Percentiles rank a stretch among this genome's conserved stretches.
These are phyloP conservation scores for Zonotrichia albicollis DNA, from an alignment of 2,797 vertebrate genomes.

Conservation along the genomic window DNA sequence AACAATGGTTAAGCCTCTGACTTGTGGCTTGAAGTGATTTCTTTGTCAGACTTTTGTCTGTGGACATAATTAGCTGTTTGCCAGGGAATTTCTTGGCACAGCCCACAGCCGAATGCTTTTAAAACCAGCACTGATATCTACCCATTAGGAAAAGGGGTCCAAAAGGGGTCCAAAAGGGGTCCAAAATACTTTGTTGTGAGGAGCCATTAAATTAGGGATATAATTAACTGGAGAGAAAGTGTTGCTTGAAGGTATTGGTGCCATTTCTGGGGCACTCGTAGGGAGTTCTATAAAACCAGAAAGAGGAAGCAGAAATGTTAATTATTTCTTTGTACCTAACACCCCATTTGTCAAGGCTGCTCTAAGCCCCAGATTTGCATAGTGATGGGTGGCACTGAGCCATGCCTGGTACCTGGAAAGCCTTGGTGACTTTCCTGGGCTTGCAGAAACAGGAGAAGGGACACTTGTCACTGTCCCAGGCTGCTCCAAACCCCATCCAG, in stretches of 20 bases:
- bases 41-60: slow-evolving; percentile 55
- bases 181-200: not conserved
- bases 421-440: not conserved
- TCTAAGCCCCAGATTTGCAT: not conserved
- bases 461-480: not conserved
- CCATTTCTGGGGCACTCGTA: not conserved
- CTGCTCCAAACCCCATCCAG: not conserved
- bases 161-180: not conserved
- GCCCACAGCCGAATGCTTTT: not conserved
- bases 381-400: not conserved
- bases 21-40: slow-evolving; percentile 40
- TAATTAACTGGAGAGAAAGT: not conserved
- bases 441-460: not conserved
- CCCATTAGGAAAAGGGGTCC: not conserved
- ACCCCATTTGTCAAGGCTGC: not conserved
- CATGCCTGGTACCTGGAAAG: not conserved
- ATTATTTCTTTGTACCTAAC: not conserved
- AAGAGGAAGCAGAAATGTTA: not conserved
- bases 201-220: not conserved
- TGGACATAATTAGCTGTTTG: slow-evolving; percentile 3
- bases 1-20: slow-evolving; percentile 57
- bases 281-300: not conserved
- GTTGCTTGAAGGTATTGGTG: not conserved
- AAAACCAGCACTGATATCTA: not conserved
- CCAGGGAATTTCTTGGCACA: not conserved